Conservation (phyloP, 2,888 invertebrate genomes). For the Apotomis turbidana region DNA sequence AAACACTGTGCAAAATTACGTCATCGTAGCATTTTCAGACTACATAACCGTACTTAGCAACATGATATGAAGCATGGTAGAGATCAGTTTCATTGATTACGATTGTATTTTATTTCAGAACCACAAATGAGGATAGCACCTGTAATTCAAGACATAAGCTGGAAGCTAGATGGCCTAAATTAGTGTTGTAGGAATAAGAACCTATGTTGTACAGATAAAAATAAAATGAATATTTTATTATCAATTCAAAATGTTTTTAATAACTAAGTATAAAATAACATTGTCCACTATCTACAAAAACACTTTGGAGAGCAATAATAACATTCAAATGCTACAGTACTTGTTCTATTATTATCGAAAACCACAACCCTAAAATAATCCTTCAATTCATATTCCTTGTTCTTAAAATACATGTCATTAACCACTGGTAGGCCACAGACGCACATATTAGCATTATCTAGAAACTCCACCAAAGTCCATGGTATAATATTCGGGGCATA, state of each 20-base stretch:
- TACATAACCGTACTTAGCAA: no score
- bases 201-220: neutral
- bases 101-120: slow-evolving; percentile 74
- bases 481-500: slow-evolving; percentile 85
- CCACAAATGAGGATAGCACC: slow-evolving; percentile 85
- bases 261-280: slow-evolving; percentile 3
- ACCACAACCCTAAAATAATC: slow-evolving; percentile 69
- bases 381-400: slow-evolving; percentile 67
- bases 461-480: slow-evolving; percentile 81
- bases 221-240: slow-evolving; percentile 4
- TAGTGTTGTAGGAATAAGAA: neutral
- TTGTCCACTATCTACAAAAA: slow-evolving; percentile 51
- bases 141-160: slow-evolving; percentile 78
- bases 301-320: slow-evolving; percentile 85
- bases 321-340: slow-evolving; percentile 82
- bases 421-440: slow-evolving; percentile 83
- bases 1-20: no score
- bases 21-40: no score
- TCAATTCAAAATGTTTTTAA: slow-evolving; percentile 15
- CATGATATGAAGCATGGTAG: no score
- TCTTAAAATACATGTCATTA: slow-evolving; percentile 58
- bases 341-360: slow-evolving; percentile 64
- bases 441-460: slow-evolving; percentile 86
- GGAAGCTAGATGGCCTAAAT: slow-evolving; percentile 82
- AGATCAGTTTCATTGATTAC: slow-evolving; percentile 11